Base-by-base conservation (phyloP, 2,797 vertebrate species). In the Rhabdomys pumilio region DNA sequence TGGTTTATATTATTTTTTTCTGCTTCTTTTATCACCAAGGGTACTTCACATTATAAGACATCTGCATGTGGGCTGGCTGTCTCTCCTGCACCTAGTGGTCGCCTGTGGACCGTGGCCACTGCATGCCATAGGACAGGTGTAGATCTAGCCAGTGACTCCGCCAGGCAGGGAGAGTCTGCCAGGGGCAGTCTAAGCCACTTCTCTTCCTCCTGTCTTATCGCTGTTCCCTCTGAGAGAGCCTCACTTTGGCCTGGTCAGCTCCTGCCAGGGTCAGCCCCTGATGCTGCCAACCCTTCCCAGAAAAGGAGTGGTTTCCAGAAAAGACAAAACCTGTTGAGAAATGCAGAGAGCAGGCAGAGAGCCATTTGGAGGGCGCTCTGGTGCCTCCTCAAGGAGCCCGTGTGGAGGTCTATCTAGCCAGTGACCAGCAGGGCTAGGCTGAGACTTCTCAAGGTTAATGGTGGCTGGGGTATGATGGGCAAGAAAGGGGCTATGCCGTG, bases 231-330 rank as follows among this genome's bases (percentile, higher is more conserved):
- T 96, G 93, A 97, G 76, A 94, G 96, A 94, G 89, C 97, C 80
- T 94, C 92, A 63, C 94, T 95, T 55, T 73, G 92, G 83, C 73
- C 84, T 61, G 94, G 93, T 65, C 72, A 85, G 88, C 95, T 97
- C 94, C 91, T 95, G 95, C 57, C 90, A 91, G 87, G 95, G 81
- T 97, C 88, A 63, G 63, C 89, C 92, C 69, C 75, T 17, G 69
- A 41, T 59, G 67, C n/a, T 98, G 50, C 96, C 91, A 97, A 95
- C 9, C 38, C 90, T 97, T 98, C 98, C 94, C 92, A 97, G 98
- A 98, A 98, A 96, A 95, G 82, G 95, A 97, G 86, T 38, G 80
- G 79, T 98, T 98, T 97, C 98, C 97, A 97, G 97, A 98, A 98
- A 97, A 98, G 97, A 97, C 91, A 95, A 95, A 93, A 69, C 96